Conservation (phyloP, 2,888 invertebrate species). For the Morpho deidamia region DNA sequence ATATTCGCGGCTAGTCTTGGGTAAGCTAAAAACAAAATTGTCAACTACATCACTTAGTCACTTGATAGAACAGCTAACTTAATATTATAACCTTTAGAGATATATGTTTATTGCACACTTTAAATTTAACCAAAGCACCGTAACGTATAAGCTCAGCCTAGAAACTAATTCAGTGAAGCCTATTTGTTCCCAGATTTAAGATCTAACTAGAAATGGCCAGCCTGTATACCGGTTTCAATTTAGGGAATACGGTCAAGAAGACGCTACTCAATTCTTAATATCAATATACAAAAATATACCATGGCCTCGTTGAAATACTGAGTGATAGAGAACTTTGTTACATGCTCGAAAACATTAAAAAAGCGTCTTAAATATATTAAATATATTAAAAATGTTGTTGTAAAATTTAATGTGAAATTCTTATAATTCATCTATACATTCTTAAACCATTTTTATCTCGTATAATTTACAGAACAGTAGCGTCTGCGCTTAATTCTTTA, state of each 20-base stretch:
- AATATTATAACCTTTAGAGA: too few relatives aligned
- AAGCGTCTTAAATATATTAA: too few relatives aligned
- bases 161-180: slow-evolving; percentile 40
- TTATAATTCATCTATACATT: too few relatives aligned
- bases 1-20: slow-evolving; percentile 97
- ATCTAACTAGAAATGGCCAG: slow-evolving; percentile 58
- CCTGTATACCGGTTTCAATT: slow-evolving; percentile 58
- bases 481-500: slow-evolving; percentile 95
- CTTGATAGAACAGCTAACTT: too few relatives aligned
- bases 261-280: slow-evolving; percentile 30
- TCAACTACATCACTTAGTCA: too few relatives aligned
- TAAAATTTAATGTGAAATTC: too few relatives aligned
- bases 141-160: slow-evolving; percentile 33
- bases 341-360: too few relatives aligned
- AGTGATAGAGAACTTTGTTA: too few relatives aligned
- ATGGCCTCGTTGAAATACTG: too few relatives aligned
- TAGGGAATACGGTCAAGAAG: slow-evolving; percentile 35
- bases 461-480: slow-evolving; percentile 87
- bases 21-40: slow-evolving; percentile 63
- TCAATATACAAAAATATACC: neutral
- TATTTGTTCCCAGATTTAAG: slow-evolving; percentile 37
- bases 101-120: neutral
- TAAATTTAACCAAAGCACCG: slow-evolving; percentile 22
- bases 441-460: too few relatives aligned
- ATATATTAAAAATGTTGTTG: too few relatives aligned